phyloP scores from a whole-genome alignment of 2,888 invertebrate species.

The Saturnia japonica region DNA sequence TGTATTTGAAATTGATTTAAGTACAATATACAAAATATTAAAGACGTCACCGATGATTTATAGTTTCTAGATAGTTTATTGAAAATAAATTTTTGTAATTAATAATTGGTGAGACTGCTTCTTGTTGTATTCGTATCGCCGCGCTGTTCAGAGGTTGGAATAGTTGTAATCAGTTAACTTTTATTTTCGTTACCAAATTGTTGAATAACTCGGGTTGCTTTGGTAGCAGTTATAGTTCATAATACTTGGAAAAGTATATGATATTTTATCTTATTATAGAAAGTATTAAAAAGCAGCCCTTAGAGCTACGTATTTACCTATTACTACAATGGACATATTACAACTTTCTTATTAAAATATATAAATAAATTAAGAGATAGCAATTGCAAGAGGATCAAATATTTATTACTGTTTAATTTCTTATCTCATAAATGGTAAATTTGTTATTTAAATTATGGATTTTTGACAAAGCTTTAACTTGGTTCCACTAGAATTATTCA shows the following conservation, averaged over 20 bases:
- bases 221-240: constrained; percentile 69
- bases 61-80: constrained; percentile 80
- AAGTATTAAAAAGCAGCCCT: constrained; percentile 29
- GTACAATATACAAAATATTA: constrained; percentile 69
- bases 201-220: constrained; percentile 75
- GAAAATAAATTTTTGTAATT: constrained; percentile 70
- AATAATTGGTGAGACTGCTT: constrained; percentile 82
- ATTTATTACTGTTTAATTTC: constrained; percentile 80
- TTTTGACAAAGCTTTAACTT: constrained; percentile 82
- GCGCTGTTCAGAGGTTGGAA: constrained; percentile 72
- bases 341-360: constrained; percentile 50
- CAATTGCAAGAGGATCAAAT: constrained; percentile 78
- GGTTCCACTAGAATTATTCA: constrained; percentile 81
- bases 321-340: constrained; percentile 60
- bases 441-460: constrained; percentile 80
- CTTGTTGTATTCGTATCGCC: constrained; percentile 80
- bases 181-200: constrained; percentile 82
- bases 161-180: constrained; percentile 74
- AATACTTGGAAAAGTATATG: constrained; percentile 45
- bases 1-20: constrained; percentile 77
- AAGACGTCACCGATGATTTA: constrained; percentile 74
- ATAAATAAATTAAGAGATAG: constrained; percentile 57
- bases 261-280: constrained; percentile 30
- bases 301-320: constrained; percentile 41
- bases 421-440: constrained; percentile 76